Conservation (phyloP, 2,113 vertebrate species). For the Podarcis muralis region DNA sequence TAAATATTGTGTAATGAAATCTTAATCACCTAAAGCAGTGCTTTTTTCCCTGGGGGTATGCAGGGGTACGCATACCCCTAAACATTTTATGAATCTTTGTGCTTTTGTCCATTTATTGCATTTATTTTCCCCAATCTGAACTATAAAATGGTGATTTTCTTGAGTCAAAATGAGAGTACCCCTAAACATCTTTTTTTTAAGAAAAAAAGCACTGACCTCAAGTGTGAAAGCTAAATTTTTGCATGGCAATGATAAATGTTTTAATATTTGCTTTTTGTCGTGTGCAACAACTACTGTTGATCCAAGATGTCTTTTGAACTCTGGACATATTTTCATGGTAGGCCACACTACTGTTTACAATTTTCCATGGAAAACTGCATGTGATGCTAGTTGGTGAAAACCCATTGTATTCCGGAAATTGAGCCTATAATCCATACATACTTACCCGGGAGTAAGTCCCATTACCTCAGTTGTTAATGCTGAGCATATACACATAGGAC, state of each 20-base stretch:
- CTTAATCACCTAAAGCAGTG: slow-evolving; percentile 33
- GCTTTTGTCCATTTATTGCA: too few relatives aligned
- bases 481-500: too few relatives aligned
- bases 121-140: too few relatives aligned
- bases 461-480: too few relatives aligned
- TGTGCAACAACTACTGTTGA: slow-evolving; percentile 16
- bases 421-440: too few relatives aligned
- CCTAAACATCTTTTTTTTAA: too few relatives aligned
- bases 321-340: not conserved
- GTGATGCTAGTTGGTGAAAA: not conserved
- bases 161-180: too few relatives aligned
- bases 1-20: slow-evolving; percentile 56
- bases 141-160: too few relatives aligned
- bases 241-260: slow-evolving; percentile 9
- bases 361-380: not conserved
- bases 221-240: slow-evolving; percentile 36
- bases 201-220: not conserved
- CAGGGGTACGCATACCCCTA: too few relatives aligned
- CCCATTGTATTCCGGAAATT: not conserved
- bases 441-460: too few relatives aligned
- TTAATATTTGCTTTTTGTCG: slow-evolving; percentile 10
- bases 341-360: not conserved
- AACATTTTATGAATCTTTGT: too few relatives aligned
- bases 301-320: not conserved
- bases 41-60: not conserved